These are phyloP conservation scores for Pyrgilauda ruficollis DNA, from an alignment of 2,113 vertebrate genomes.

Conservation along the genomic window DNA sequence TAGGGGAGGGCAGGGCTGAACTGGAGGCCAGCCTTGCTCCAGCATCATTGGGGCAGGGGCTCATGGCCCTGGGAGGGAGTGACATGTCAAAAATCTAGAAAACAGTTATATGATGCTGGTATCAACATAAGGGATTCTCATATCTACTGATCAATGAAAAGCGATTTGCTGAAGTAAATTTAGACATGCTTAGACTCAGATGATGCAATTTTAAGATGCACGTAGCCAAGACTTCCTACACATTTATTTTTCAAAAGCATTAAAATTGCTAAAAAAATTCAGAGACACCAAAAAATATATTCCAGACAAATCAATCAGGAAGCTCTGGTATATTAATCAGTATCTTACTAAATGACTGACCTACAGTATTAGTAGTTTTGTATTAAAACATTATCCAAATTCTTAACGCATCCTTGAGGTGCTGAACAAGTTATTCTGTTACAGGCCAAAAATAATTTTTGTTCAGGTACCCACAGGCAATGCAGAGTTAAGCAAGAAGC, in stretches of 20 bases:
- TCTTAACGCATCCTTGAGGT: not conserved
- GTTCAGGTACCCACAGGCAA: not conserved
- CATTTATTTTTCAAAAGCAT: not conserved
- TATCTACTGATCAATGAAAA: not conserved
- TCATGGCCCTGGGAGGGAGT: rapidly evolving
- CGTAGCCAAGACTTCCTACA: not conserved
- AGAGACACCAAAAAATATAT: not conserved
- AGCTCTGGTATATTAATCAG: not conserved
- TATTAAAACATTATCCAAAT: not conserved
- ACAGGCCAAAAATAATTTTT: not conserved
- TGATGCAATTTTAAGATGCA: not conserved
- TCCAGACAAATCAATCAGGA: not conserved
- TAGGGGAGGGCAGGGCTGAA: rapidly evolving
- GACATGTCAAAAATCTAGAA: not conserved
- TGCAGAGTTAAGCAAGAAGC: not conserved
- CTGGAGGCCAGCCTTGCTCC: not conserved
- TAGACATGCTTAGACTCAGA: not conserved
- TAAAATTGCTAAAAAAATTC: not conserved
- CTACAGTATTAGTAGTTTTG: not conserved
- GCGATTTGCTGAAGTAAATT: not conserved
- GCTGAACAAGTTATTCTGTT: not conserved
- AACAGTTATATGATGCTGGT: not conserved
- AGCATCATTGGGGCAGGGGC: rapidly evolving
- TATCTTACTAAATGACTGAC: not conserved
- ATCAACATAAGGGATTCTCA: not conserved